These are phyloP conservation scores for Enteromius thamalakanensis DNA, from an alignment of 2,797 vertebrate species.

Conservation along the genomic window DNA sequence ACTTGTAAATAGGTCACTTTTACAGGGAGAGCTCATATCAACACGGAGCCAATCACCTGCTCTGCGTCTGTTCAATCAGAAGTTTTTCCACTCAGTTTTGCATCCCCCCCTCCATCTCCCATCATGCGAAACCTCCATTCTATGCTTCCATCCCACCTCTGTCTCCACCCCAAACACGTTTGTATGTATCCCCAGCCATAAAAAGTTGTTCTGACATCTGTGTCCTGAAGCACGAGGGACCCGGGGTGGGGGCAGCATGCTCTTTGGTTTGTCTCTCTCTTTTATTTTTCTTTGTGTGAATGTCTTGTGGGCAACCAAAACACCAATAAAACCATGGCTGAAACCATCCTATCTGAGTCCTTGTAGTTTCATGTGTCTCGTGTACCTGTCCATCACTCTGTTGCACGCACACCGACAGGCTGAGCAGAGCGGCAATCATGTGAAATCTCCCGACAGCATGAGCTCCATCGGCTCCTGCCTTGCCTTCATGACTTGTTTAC, in stretches of 20 bases:
- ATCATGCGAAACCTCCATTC: conserved; percentile 36
- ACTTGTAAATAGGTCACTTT: conserved; percentile 33
- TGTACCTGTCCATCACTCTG: conserved; percentile 81
- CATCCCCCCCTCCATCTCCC: conserved; percentile 21
- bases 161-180: conserved; percentile 49
- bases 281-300: conserved; percentile 70
- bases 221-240: conserved; percentile 54
- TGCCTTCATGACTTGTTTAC: conserved; percentile 56
- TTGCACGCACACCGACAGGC: conserved; percentile 68
- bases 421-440: conserved; percentile 59
- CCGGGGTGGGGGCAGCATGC: conserved; percentile 57
- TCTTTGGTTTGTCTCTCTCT: conserved; percentile 67
- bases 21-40: conserved; percentile 16
- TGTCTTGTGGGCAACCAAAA: conserved; percentile 67
- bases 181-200: conserved; percentile 52
- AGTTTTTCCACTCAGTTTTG: conserved; percentile 35
- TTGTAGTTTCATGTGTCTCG: conserved; percentile 84
- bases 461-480: conserved; percentile 58
- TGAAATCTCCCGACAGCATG: conserved; percentile 71
- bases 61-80: conserved; percentile 24
- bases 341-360: conserved; percentile 83
- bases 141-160: conserved; percentile 51
- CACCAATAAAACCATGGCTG: conserved; percentile 75
- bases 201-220: conserved; percentile 52
- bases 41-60: neutral